phyloP scores from a whole-genome alignment of 2,797 vertebrate species.

The Spea hammondii region DNA sequence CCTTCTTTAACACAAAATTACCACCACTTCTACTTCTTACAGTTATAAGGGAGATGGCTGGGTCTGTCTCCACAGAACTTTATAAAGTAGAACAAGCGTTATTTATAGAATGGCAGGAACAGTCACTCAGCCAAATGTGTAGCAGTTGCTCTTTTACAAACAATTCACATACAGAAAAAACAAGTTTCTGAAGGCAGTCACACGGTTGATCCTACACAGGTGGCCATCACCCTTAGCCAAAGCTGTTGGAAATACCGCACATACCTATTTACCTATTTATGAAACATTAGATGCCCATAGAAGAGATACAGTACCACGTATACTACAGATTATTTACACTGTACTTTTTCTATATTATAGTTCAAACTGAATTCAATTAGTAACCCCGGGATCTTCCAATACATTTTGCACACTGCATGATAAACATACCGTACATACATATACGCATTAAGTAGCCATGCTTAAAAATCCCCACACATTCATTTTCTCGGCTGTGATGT shows the following conservation, averaged over 20 bases:
- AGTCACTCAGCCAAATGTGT: constrained; percentile 38
- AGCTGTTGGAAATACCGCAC: background rate
- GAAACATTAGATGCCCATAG: too few relatives aligned
- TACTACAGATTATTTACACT: background rate
- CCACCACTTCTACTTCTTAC: constrained; percentile 15
- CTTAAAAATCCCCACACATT: too few relatives aligned
- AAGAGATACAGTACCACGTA: background rate
- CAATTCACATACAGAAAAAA: background rate
- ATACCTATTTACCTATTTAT: too few relatives aligned
- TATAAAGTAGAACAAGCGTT: constrained; percentile 30
- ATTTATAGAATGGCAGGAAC: constrained; percentile 39
- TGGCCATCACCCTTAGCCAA: background rate
- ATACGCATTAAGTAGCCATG: background rate
- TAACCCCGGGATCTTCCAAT: background rate
- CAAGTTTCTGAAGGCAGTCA: background rate
- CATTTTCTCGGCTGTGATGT: too few relatives aligned
- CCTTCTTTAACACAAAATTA: background rate
- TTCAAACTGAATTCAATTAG: background rate
- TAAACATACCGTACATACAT: background rate
- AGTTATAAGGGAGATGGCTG: constrained; percentile 30
- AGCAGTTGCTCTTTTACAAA: constrained; percentile 29
- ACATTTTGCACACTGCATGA: background rate
- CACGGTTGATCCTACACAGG: background rate
- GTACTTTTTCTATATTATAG: background rate
- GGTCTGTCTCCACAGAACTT: constrained; percentile 38